Conservation (phyloP, 1,140 invertebrate genomes). For the Phortica variegata region DNA sequence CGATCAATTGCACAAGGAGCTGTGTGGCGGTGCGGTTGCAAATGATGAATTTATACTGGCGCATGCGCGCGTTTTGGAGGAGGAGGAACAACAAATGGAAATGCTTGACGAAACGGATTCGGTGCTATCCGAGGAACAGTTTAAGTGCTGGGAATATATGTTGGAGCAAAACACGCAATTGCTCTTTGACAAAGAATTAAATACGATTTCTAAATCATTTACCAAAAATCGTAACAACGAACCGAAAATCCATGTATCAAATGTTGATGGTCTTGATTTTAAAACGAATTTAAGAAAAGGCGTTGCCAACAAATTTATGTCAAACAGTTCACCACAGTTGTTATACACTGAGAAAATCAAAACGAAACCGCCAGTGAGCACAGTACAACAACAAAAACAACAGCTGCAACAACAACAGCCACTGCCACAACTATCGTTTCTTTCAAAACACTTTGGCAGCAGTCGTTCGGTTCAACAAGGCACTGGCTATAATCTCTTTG, state of each 20-base stretch:
- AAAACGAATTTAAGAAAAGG: conserved; percentile 43
- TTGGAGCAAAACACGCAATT: conserved; percentile 86
- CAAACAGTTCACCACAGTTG: conserved; percentile 44
- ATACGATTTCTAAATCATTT: conserved; percentile 72
- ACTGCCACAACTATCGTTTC: conserved; percentile 57
- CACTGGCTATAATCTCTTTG: conserved; percentile 50
- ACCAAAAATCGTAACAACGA: conserved; percentile 56
- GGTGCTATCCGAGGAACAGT: conserved; percentile 76
- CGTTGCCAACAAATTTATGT: conserved; percentile 48
- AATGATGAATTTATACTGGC: conserved; percentile 46
- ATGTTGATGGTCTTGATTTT: conserved; percentile 35
- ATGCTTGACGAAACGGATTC: conserved; percentile 65
- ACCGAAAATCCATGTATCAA: conserved; percentile 53
- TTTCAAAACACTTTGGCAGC: conserved; percentile 77
- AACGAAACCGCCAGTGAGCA: too few relatives aligned
- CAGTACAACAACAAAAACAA: too few relatives aligned
- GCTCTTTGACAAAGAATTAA: conserved; percentile 83
- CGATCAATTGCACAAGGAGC: conserved; percentile 62
- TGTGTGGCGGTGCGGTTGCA: conserved; percentile 2
- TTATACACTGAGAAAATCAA: conserved; percentile 15
- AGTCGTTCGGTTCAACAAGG: conserved; percentile 68
- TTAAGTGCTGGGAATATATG: conserved; percentile 92
- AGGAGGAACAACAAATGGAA: conserved; percentile 62
- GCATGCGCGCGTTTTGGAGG: conserved; percentile 57
- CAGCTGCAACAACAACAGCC: conserved; percentile 27